Base-by-base conservation (phyloP, 1,140 invertebrate genomes). In the Sitobion miscanthi region DNA sequence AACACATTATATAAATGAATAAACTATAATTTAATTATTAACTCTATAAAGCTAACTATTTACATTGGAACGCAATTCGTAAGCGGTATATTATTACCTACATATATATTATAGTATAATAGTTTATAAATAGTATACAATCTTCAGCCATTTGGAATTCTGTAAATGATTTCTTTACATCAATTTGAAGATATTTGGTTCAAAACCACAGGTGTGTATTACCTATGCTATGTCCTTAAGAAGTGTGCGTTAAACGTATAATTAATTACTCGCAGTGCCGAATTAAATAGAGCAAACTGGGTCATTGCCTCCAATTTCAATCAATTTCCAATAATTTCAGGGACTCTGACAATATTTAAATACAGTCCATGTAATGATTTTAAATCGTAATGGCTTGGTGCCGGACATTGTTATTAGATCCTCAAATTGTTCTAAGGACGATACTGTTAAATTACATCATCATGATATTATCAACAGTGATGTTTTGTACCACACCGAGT, bases 291-390 rank as follows among this genome's bases (percentile, higher is more conserved):
- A 69, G 30, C 30, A 77, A 77, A 77, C 62, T 77, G 62, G 62
- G 62, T 77, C 62, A 77, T 77, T 77, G 62, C n/a, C 62, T 77
- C 62, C 62, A 77, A 69, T 77, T 77, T 77, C n/a, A 77, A 77
- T 17, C 62, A 77, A 77, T 77, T 77, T 77, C 62, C 62, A 77
- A 77, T 77, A 77, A 77, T 77, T 20, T 77, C 62, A 77, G 62
- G 62, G 62, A n/a, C 62, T 77, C n/a, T 5, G 14, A 20, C n/a
- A n/a, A 77, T 77, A 77, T 77, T 77, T n/a, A 77, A 77, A n/a
- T n/a, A 77, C 4, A 77, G 62, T n/a, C 62, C 30, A 77, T 77
- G 62, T 77, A 77, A n/a, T 30, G 30, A n/a, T 77, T 77, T 77
- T 30, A 77, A 77, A 77, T 77, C 30, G 5, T 77, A 62, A 62